Evolutionary conservation across 2,888 invertebrate species (phyloP), one percentile per base, ranked within the genome.

Genomic region (Acrobeloides nanus): DNA sequence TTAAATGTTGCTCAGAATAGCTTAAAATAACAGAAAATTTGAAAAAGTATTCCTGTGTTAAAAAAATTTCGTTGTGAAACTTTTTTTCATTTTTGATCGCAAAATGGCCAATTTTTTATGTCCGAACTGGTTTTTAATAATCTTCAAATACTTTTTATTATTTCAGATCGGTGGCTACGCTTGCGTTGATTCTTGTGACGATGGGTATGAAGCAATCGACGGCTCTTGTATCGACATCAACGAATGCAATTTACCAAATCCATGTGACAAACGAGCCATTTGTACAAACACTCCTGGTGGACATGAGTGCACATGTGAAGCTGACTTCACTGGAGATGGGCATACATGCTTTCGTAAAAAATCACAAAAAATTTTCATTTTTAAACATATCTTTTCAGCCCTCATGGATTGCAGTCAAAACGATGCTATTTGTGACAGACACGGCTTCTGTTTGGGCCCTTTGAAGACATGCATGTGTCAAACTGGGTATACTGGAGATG

Each of bases 401-500:
- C 39, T 55, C 21, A 45, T 46, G 5, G 66, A 66, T 38, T 72
- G 72, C 53, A 56, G 53, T 10, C 49, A 53, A 26, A 51, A 65
- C 46, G 55, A 58, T 3, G 47, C 48, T 10, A 53, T 72, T 39
- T 72, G 72, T 40, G 62, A 72, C 53, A 48, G 62, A 10, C 64
- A 69, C 47, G 72, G 68, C 10, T 54, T 51, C 37, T 70, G 70
- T 40, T 39, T 67, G 21, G 40, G 50, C 3, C 48, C 56, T 7
- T 44, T 66, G n/a, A 58, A 61, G 39, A 59, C 60, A 52, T 70
- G 70, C 42, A 47, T 60, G 33, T 70, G 70, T 43, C 48, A 58
- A 32, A 51, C 59, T 6, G 70, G 70, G 31, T 70, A 67, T 48
- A 47, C 55, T 24, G 70, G 70, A 31, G 66, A 70, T 38, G 70